A percentile compares a stretch with the other conserved stretches of the same genome.
Evolutionary conservation across 2,113 vertebrate genomes (phyloP).

Genomic region (Ptilonorhynchus violaceus): DNA sequence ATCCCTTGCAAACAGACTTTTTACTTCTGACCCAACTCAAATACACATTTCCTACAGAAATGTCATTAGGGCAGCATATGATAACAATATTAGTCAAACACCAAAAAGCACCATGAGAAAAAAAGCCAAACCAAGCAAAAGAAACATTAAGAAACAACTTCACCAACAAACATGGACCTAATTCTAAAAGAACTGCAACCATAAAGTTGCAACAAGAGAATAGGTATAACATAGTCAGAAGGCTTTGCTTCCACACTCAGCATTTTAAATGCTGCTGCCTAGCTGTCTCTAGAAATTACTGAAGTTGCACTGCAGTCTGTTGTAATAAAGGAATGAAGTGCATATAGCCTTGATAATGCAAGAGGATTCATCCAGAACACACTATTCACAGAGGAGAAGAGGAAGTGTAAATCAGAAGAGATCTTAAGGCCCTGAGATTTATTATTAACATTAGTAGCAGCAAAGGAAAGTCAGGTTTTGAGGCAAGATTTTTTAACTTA

Average conservation of each 20-base stretch:
- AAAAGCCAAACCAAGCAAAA: background rate
- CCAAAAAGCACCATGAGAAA: background rate
- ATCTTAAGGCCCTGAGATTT: background rate
- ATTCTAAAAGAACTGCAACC: background rate
- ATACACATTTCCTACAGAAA: background rate
- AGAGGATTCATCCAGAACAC: background rate
- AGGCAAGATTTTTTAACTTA: background rate
- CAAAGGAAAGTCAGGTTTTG: background rate
- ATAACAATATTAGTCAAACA: background rate
- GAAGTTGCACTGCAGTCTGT: background rate
- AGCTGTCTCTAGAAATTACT: background rate
- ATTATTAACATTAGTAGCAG: background rate
- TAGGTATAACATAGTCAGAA: background rate
- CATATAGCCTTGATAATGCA: background rate
- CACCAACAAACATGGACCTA: background rate
- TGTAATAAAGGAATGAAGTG: background rate
- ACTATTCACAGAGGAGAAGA: background rate
- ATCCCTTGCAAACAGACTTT: background rate
- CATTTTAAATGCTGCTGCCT: background rate
- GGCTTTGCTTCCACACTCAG: background rate
- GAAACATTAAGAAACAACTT: background rate
- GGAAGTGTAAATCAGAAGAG: background rate
- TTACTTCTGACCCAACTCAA: background rate
- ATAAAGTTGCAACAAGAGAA: background rate
- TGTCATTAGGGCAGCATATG: background rate